Percentiles rank a stretch among this genome's conserved stretches.
Evolutionary conservation across 2,113 vertebrate species (phyloP).

Genomic region (Dinomys branickii): DNA sequence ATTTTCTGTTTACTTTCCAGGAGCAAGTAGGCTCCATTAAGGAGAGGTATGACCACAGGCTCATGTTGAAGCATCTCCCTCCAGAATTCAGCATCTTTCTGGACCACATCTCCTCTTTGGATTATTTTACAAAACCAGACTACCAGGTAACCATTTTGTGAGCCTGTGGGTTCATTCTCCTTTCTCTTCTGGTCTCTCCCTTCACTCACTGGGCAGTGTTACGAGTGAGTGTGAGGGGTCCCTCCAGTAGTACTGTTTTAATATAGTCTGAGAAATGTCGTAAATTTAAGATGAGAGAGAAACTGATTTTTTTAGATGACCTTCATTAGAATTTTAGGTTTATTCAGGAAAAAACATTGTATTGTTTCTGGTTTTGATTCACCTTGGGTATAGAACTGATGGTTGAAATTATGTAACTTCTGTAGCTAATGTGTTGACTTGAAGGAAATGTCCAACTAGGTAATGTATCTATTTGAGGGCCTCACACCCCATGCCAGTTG

Average conservation of each 20-base stretch:
- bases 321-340: slow-evolving; percentile 45
- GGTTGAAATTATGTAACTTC: slow-evolving; percentile 39
- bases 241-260: slow-evolving; percentile 52
- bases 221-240: not conserved
- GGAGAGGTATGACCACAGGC: slow-evolving; percentile 95
- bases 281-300: not conserved
- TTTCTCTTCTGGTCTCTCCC: not conserved
- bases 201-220: slow-evolving; percentile 14
- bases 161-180: slow-evolving; percentile 42
- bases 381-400: not conserved
- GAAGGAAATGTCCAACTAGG: slow-evolving; percentile 31
- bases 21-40: slow-evolving; percentile 99
- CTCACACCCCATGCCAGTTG: not conserved
- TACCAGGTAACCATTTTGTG: slow-evolving; percentile 91
- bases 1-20: slow-evolving; percentile 85
- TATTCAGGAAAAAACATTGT: slow-evolving; percentile 30
- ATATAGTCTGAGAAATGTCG: slow-evolving; percentile 25
- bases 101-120: slow-evolving; percentile 95
- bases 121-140: slow-evolving; percentile 99
- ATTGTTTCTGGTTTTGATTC: not conserved
- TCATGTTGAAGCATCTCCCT: slow-evolving; percentile 98
- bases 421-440: slow-evolving; percentile 37
- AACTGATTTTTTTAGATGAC: not conserved
- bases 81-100: slow-evolving; percentile 95
- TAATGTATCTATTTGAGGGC: not conserved